Percentiles rank a stretch among this genome's conserved stretches.
phyloP scores from a whole-genome alignment of 2,113 vertebrate species.

The Circaetus cinerascens region DNA sequence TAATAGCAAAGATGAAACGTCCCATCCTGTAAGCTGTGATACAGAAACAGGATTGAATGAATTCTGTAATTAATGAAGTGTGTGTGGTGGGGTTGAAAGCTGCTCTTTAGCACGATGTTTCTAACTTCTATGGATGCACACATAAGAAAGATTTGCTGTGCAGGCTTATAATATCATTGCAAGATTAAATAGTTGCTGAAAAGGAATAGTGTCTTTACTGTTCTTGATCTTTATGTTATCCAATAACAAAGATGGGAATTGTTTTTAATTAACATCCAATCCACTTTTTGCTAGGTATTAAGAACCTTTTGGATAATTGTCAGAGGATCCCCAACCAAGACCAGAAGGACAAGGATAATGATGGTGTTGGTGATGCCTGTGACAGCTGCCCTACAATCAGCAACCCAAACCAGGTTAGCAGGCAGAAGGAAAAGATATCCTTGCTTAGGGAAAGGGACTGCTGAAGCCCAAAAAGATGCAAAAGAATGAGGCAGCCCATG shows the following conservation, averaged over 20 bases:
- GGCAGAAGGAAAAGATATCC: background rate
- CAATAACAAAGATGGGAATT: background rate
- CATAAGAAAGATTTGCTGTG: background rate
- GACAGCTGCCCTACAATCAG: slow-evolving; percentile 91
- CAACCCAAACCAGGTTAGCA: slow-evolving; percentile 93
- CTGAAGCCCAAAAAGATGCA: background rate
- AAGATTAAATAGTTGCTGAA: background rate
- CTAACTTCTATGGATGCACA: background rate
- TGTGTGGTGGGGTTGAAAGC: background rate
- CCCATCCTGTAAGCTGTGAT: background rate
- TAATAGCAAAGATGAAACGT: background rate
- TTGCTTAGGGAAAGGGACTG: background rate
- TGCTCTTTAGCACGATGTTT: background rate
- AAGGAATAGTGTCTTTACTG: background rate
- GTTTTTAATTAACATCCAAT: background rate
- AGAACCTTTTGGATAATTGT: slow-evolving; percentile 94
- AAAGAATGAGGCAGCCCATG: background rate
- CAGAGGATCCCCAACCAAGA: slow-evolving; percentile 83
- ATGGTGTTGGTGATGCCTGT: slow-evolving; percentile 93
- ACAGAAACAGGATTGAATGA: background rate
- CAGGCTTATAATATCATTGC: background rate
- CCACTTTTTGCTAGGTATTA: slow-evolving; percentile 78
- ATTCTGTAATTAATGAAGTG: background rate
- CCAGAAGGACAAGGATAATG: slow-evolving; percentile 87
- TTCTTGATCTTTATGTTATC: background rate